Percentiles rank a stretch among this genome's conserved stretches.
Evolutionary conservation across 2,797 vertebrate species (phyloP).

Genomic region (Alosa sapidissima): DNA sequence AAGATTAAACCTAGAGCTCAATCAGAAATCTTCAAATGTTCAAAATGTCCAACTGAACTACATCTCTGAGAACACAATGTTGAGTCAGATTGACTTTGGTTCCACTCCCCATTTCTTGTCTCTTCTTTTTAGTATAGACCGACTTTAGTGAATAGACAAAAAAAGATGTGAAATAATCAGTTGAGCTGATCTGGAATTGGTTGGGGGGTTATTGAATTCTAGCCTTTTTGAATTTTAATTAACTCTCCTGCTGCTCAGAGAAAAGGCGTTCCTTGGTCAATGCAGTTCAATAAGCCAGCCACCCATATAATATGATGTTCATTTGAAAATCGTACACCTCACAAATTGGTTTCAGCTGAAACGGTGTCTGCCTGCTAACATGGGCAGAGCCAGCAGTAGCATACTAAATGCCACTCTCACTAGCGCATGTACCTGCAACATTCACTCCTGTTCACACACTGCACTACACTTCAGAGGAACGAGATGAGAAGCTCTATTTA

Average conservation of each 20-base stretch:
- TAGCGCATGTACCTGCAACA: neutral
- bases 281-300: conserved; percentile 85
- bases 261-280: conserved; percentile 78
- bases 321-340: conserved; percentile 77
- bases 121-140: neutral
- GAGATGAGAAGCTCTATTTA: neutral
- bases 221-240: conserved; percentile 87
- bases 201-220: conserved; percentile 88
- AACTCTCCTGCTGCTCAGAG: conserved; percentile 79
- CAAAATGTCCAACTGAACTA: neutral
- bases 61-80: neutral
- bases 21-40: neutral
- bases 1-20: neutral
- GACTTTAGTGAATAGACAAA: conserved; percentile 1
- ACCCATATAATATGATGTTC: conserved; percentile 88
- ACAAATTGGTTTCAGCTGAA: conserved; percentile 56
- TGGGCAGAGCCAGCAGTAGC: neutral
- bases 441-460: neutral
- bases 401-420: neutral
- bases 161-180: conserved; percentile 68
- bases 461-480: neutral
- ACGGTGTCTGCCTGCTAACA: conserved; percentile 9
- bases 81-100: neutral
- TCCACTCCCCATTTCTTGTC: neutral
- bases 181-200: conserved; percentile 78